phyloP scores from a whole-genome alignment of 2,888 invertebrate genomes.

The Leucophenga maculata region DNA sequence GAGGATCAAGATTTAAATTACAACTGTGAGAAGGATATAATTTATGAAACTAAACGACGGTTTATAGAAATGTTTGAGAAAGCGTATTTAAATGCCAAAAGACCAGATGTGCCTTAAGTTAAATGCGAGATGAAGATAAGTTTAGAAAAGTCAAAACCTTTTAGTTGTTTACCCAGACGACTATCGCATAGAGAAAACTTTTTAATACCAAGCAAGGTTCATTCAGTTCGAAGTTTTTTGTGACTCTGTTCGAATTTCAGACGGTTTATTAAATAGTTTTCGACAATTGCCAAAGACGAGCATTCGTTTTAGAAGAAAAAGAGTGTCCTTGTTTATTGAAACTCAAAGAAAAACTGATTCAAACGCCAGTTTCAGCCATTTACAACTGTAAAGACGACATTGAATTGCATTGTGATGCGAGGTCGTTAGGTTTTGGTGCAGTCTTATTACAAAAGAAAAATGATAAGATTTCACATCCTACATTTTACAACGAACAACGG shows the following conservation, averaged over 20 bases:
- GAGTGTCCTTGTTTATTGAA: background rate
- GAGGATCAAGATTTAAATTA: too few species aligned
- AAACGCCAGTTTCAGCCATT: background rate
- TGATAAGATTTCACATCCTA: background rate
- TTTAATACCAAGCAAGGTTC: background rate
- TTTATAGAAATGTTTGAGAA: too few species aligned
- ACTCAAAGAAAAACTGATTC: background rate
- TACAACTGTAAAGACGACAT: background rate
- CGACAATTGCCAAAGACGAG: background rate
- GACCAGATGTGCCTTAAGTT: too few species aligned
- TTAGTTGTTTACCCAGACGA: too few species aligned
- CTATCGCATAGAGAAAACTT: background rate
- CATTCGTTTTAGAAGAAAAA: background rate
- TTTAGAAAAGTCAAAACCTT: too few species aligned
- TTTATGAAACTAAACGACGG: too few species aligned
- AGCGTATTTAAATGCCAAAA: too few species aligned
- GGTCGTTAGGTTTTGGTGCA: background rate
- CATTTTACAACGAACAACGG: slow-evolving; percentile 7
- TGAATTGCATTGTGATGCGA: slow-evolving; percentile 19
- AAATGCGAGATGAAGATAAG: too few species aligned
- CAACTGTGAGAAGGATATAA: too few species aligned
- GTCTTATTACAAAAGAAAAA: background rate
- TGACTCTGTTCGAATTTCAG: slow-evolving; percentile 20
- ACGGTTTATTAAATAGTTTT: slow-evolving; percentile 26
- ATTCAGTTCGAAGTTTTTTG: background rate